A percentile compares a stretch with the other conserved stretches of the same genome.
These are phyloP conservation scores for Pachypsylla venusta DNA, from an alignment of 1,140 invertebrate species.

Conservation along the genomic window DNA sequence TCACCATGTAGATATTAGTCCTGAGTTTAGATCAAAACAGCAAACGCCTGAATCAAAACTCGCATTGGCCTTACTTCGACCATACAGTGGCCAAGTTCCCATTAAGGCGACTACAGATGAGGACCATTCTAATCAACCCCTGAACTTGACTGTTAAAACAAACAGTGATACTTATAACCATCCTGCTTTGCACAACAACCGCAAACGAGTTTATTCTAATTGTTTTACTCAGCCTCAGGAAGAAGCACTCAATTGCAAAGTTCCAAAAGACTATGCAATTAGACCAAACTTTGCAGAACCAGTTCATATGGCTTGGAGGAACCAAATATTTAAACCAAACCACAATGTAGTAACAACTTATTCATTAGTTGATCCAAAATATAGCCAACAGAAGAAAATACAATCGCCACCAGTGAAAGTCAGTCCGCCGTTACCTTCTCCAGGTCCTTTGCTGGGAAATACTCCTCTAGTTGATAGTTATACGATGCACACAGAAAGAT, in stretches of 20 bases:
- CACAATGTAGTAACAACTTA: not conserved
- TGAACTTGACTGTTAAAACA: conserved; percentile 50
- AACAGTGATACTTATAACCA: not conserved
- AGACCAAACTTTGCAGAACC: not conserved
- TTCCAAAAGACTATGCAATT: not conserved
- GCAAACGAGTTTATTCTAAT: not conserved
- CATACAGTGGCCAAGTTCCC: conserved; percentile 1
- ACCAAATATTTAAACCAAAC: not conserved
- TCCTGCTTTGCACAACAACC: not conserved
- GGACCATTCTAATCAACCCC: conserved; percentile 35
- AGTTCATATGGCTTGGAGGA: not conserved
- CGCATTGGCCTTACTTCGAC: conserved; percentile 23
- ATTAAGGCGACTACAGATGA: not conserved
- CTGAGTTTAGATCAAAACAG: conserved; percentile 7
- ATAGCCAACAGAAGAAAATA: not conserved
- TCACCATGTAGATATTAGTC: not conserved
- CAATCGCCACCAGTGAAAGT: not conserved
- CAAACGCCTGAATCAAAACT: conserved; percentile 22
- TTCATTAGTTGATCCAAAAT: not conserved
- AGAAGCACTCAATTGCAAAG: not conserved
- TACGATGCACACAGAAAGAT: not conserved
- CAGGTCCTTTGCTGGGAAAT: conserved; percentile 59
- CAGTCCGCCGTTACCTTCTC: conserved; percentile 46
- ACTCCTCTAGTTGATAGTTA: conserved; percentile 52
- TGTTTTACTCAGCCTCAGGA: not conserved